Evolutionary conservation across 2,888 invertebrate genomes (phyloP), one percentile per base, ranked within the genome.

Genomic region (Prosopocoilus inquinatus): DNA sequence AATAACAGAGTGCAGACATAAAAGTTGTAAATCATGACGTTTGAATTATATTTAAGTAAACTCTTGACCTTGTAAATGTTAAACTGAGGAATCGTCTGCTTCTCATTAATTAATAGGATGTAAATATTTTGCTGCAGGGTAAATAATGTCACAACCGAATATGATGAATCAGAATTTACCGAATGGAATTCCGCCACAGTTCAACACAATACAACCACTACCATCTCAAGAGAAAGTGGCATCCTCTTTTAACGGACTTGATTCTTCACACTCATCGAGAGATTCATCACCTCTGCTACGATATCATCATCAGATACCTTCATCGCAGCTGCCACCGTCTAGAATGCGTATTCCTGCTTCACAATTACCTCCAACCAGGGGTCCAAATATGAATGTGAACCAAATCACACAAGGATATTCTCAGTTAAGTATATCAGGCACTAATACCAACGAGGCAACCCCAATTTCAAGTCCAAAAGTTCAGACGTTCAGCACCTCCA

Each of bases 241-340:
- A 50, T 63, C 58, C 41, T 67, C 69, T 45, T 71, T 72, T 57
- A 75, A 77, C 63, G 76, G 76, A 11, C 60, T 75, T 33, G 71
- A 71, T 61, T 76, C 77, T 8, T 68, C 73, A 20, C 71, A 73
- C 56, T 77, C 77, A 7, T 77, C 78, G 9, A 68, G 78, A 56
- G 74, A 74, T 54, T 71, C 75, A 3, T 77, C 78, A 4, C 75
- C 78, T 9, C 54, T 64, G 20, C 66, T 70, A 20, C 50, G 64
- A 34, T 55, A 54, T 52, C 20, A 28, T n/a, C 62, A 61, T 9
- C 60, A 64, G 35, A 68, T 70, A 55, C 69, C 73, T 12, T 55
- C 63, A 36, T 70, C 70, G 20, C 70, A 72, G 56, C 59, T 73
- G 41, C 72, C 75, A 28, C 64, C 70, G 8, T 32, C 59, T 32